Conservation (phyloP, 2,888 invertebrate genomes). For the Eupeodes latifasciatus region DNA sequence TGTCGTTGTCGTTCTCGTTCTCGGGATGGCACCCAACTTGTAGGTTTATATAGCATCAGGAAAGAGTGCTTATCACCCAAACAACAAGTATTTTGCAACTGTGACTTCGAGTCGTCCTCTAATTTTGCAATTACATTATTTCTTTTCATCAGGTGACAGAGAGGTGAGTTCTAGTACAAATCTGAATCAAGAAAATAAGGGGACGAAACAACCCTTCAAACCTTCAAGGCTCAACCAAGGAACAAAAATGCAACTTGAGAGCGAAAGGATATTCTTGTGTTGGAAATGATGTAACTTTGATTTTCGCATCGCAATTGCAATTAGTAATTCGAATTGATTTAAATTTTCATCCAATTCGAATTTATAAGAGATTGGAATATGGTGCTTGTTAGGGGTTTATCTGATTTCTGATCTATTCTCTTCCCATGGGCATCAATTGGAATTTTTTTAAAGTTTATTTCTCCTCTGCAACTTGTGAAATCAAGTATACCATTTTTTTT, state of each 20-base stretch:
- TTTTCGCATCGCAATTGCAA: slow-evolving; percentile 51
- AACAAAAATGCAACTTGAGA: slow-evolving; percentile 50
- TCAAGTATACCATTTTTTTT: not conserved
- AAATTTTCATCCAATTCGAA: slow-evolving; percentile 37
- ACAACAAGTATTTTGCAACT: slow-evolving; percentile 10
- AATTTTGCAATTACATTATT: slow-evolving; percentile 71
- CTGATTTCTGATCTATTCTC: too few relatives aligned
- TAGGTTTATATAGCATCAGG: too few relatives aligned
- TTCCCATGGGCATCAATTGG: slow-evolving; percentile 24
- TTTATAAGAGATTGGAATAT: not conserved
- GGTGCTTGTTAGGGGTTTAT: slow-evolving; percentile 11
- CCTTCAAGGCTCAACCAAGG: not conserved
- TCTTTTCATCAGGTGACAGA: slow-evolving; percentile 44
- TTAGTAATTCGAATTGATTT: slow-evolving; percentile 60
- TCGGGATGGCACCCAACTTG: too few relatives aligned
- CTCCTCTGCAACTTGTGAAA: slow-evolving; percentile 22
- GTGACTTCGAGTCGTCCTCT: slow-evolving; percentile 51
- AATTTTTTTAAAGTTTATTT: slow-evolving; percentile 9
- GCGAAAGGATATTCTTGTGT: not conserved
- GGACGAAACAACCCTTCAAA: not conserved
- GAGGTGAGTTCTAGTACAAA: not conserved
- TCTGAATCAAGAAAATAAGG: not conserved
- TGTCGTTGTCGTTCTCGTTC: too few relatives aligned
- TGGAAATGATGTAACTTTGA: slow-evolving; percentile 14
- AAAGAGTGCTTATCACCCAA: slow-evolving; percentile 9